Base-by-base conservation (phyloP, 1,140 invertebrate species). In the Holotrichia oblita region DNA sequence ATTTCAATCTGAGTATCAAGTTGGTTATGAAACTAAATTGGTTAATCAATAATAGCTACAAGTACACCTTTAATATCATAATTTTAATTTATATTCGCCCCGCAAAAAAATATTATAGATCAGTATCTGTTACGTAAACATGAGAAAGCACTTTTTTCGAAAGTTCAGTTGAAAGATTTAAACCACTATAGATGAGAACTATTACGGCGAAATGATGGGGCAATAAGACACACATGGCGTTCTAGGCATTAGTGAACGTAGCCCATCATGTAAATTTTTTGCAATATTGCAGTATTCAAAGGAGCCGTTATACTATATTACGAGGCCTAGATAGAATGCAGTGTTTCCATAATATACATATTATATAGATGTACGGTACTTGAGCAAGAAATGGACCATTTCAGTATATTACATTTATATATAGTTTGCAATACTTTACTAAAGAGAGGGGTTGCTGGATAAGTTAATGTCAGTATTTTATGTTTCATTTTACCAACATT, bases 241-340 rank as follows among this genome's bases (percentile, higher is more conserved):
- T 72, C 40, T 78, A 61, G 61, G 69, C 77, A 72, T 78, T 69
- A 77, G 77, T 72, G 59, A 61, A 72, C 69, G 77, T 78, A 42
- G 61, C 61, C 61, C 77, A 78, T 78, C 77, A 78, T 78, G 77
- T 78, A 78, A 78, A 78, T 78, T 78, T 78, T 78, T 78, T 78
- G 77, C 77, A 42, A 78, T 78, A 78, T 69, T 78, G 77, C 77
- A 78, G 77, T 78, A 78, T 78, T 72, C 77, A 69, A 69, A 69
- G 61, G 20, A 17, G 22, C 61, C 27, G 61, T 69, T 69, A 69
- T 69, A 69, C 27, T 69, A 69, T 34, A 69, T 69, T 34, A 69
- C 61, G 22, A 22, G 22, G 61, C 61, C 22, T 55, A 55, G 48
- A 55, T 55, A 55, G 22, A 22, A 27, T 69, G 22, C 27, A 48